Evolutionary conservation across 2,113 vertebrate genomes (phyloP).

Genomic region (Cettia cetti): DNA sequence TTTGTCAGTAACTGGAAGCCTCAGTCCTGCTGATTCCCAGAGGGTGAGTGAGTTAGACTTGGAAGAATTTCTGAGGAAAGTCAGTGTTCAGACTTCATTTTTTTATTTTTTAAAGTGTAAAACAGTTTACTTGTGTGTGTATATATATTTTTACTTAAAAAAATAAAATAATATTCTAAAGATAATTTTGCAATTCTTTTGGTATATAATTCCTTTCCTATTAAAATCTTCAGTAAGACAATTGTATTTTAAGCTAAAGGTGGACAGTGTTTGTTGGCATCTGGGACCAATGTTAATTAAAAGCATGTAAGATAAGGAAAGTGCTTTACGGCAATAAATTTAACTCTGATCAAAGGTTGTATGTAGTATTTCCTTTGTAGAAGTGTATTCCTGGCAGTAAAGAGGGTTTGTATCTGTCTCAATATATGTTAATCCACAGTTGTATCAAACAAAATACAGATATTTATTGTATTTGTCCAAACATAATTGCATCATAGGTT

Average conservation of each 20-base stretch:
- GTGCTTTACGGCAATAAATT: constrained; percentile 38
- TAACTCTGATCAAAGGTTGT: constrained; percentile 29
- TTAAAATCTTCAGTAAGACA: constrained; percentile 11
- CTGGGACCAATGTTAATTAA: constrained; percentile 35
- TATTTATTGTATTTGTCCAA: constrained; percentile 41
- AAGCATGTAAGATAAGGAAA: constrained; percentile 37
- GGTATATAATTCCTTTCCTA: constrained; percentile 1
- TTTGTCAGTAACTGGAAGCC: constrained; percentile 38
- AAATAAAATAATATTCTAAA: constrained; percentile 29
- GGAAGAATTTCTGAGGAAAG: neutral
- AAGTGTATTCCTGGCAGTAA: neutral
- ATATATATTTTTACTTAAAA: constrained; percentile 55
- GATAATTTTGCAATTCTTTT: neutral
- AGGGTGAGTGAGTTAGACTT: neutral
- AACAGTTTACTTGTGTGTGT: constrained; percentile 24
- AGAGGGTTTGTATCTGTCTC: neutral
- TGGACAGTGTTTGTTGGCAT: neutral
- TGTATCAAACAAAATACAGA: constrained; percentile 16
- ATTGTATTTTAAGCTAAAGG: neutral
- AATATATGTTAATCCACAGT: neutral
- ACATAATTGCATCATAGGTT: neutral
- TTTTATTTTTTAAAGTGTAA: constrained; percentile 35
- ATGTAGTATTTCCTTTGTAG: constrained; percentile 47
- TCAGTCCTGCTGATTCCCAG: constrained; percentile 29
- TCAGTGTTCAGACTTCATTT: constrained; percentile 22